Base-by-base conservation (phyloP, 2,113 vertebrate species). In the Hyperopisus bebe region DNA sequence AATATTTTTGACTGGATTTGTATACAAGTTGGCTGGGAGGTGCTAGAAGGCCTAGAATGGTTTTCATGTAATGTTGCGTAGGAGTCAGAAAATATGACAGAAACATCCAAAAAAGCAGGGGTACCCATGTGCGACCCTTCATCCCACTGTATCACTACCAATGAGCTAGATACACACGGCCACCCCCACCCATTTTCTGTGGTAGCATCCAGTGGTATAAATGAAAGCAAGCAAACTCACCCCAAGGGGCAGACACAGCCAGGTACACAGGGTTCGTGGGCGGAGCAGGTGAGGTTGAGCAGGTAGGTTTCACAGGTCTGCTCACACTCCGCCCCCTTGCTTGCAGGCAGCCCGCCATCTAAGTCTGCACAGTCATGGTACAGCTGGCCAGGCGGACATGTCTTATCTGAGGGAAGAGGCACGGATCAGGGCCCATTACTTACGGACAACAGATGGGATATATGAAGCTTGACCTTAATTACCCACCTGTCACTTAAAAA, bases 291-390 rank as follows among this genome's bases (percentile, higher is more conserved):
- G 91, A 99, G 94, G 93, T 99, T 99, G 66, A 99, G 95, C 91
- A 98, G 96, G 92, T 97, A 96, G 51, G 98, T 97, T 91, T 98
- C 98, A 91, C 98, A 99, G 0, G 97, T 98, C 89, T 94, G 95
- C 91, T 98, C 97, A 89, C 96, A 97, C 90, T 94, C 94, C 92
- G 95, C 91, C 42, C 95, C 95, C 91, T 95, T 95, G 92, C 93
- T 96, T 39, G 95, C 90, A 44, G 92, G 92, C 0, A 93, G 90
- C 85, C 94, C 92, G 0, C 92, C 88, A 10, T 92, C 92, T 1
- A 90, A 92, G 53, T 95, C 94, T 10, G 96, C 97, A 93, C 98
- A 99, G 94, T 98, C 98, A 88, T 97, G 92, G 77, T 97, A 98
- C 86, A 97, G 91, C 92, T 99, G 98, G 62, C 97, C 97, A 0